Base-by-base conservation (phyloP, 2,888 invertebrate species). In the Erebia epiphron region DNA sequence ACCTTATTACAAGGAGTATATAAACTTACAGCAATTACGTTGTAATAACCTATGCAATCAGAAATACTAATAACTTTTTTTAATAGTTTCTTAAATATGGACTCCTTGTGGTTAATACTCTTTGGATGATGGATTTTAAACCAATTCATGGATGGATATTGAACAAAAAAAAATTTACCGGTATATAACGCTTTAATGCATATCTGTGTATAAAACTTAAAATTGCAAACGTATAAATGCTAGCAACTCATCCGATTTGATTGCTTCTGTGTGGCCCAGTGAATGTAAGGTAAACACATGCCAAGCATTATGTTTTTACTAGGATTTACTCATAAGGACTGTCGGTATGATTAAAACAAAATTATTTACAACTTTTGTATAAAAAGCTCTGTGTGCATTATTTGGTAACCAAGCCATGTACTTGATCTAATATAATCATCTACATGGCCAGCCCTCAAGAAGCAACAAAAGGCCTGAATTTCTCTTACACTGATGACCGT, bases 191-290 rank as follows among this genome's bases (percentile, higher is more conserved):
- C 2, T 26, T 26, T 26, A 26, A 35, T 35, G 35, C 35, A 21
- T 1, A 7, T 21, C 14, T 0, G 5, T 5, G 35, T 35, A 35
- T 35, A 35, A 8, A 3, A 13, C 7, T 7, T 26, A 57, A 26
- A 56, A 57, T 21, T 35, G n/a, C 14, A 35, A 52, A 4, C 49
- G 41, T 46, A 63, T 26, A 68, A 72, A 76, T 79, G 79, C 79
- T 80, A 79, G 78, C 80, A 80, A 79, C 74, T 68, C 68, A 70
- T 69, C 62, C 75, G 74, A 70, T 69, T 63, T 35, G 21, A 68
- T 62, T 74, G 67, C 73, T 74, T 81, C 86, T 83, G 87, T 88
- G 91, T 90, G 91, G 89, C 89, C 85, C 82, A 73, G 26, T 68
- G 18, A 16, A n/a, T 67, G 61, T 1, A 50, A 26, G 14, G 14